These are phyloP conservation scores for Grammomys dolichurus DNA, from an alignment of 2,113 vertebrate species.

Conservation along the genomic window DNA sequence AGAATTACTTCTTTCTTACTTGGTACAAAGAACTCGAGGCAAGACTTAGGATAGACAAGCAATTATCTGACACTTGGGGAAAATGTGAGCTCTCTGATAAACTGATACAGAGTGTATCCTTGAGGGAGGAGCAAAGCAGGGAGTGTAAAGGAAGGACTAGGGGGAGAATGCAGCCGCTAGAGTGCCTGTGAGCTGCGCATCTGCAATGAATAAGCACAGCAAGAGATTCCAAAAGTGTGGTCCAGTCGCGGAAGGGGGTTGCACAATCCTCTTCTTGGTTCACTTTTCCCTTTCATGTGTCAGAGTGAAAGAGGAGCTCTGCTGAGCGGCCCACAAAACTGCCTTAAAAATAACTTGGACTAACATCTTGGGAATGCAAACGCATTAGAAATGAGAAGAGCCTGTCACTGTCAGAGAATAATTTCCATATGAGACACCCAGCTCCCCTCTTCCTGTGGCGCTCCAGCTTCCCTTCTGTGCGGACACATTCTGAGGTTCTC, in stretches of 20 bases:
- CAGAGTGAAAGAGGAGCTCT: background rate
- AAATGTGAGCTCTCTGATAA: background rate
- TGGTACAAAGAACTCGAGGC: background rate
- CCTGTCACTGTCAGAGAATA: background rate
- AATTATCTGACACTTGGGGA: slow-evolving; percentile 25
- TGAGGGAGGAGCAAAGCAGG: no score
- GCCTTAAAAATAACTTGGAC: slow-evolving; percentile 52
- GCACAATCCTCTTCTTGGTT: background rate
- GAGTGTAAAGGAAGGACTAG: background rate
- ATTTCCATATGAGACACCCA: background rate
- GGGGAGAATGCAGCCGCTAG: background rate
- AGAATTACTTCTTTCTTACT: slow-evolving; percentile 14
- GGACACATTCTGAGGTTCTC: background rate
- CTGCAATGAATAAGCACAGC: background rate
- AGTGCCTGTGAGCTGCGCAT: background rate
- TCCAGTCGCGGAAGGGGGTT: background rate
- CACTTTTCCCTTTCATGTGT: slow-evolving; percentile 20
- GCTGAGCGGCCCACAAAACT: background rate
- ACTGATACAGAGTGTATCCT: background rate
- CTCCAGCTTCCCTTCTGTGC: background rate
- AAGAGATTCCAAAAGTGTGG: background rate
- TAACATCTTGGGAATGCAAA: slow-evolving; percentile 35
- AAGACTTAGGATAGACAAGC: background rate
- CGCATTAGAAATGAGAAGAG: slow-evolving; percentile 49
- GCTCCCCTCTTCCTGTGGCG: background rate